These are phyloP conservation scores for Clarias gariepinus DNA, from an alignment of 2,113 vertebrate genomes.

Conservation along the genomic window DNA sequence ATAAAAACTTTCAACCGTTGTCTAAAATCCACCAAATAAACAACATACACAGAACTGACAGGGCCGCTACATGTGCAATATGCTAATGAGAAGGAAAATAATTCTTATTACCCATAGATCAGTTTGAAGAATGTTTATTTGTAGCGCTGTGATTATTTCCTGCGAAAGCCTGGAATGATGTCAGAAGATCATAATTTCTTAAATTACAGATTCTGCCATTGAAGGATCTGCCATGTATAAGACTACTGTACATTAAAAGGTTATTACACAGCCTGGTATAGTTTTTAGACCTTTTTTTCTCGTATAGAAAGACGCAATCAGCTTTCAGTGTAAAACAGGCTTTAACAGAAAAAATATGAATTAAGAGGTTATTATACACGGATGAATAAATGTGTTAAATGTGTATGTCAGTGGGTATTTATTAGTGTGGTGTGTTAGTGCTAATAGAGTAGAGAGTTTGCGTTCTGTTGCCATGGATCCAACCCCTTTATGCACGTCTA, in stretches of 20 bases:
- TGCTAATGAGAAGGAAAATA: neutral
- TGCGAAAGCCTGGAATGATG: neutral
- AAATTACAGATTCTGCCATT: neutral
- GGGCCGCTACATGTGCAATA: neutral
- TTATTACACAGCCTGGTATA: neutral
- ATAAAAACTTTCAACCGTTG: neutral
- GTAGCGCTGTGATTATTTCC: neutral
- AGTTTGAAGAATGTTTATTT: neutral
- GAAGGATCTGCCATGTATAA: neutral
- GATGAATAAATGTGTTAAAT: neutral
- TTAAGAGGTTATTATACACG: neutral
- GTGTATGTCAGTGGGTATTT: neutral
- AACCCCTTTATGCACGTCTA: conserved; percentile 56
- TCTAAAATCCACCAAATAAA: neutral
- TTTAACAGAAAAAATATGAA: neutral
- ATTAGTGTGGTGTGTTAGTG: neutral
- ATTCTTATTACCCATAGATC: neutral
- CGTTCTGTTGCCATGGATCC: conserved; percentile 38
- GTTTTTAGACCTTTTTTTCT: neutral
- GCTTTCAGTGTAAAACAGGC: neutral
- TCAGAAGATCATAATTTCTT: neutral
- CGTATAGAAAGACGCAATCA: too few relatives aligned
- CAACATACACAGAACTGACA: neutral
- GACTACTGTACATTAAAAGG: too few relatives aligned
- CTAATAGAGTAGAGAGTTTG: neutral